Percentiles rank a stretch among this genome's conserved stretches.
Evolutionary conservation across 2,113 vertebrate species (phyloP).

Genomic region (Suricata suricatta): DNA sequence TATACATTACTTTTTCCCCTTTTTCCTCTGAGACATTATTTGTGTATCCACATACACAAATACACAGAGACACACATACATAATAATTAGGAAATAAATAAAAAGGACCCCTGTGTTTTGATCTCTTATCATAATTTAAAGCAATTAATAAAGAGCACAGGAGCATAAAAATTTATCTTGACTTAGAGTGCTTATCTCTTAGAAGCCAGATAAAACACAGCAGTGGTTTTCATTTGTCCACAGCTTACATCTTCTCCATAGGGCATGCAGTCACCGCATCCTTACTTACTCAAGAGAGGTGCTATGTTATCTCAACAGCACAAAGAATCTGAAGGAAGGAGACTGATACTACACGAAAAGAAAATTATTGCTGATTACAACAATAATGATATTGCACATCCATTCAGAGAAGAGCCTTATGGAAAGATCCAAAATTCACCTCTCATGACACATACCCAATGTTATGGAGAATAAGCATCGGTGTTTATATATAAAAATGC

Average conservation of each 20-base stretch:
- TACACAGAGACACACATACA: neutral
- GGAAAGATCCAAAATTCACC: neutral
- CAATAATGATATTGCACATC: neutral
- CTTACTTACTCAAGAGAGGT: neutral
- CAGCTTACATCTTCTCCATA: neutral
- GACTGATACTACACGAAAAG: neutral
- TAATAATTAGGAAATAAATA: slow-evolving; percentile 49
- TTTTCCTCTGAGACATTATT: neutral
- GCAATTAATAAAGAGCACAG: slow-evolving; percentile 48
- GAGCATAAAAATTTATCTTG: slow-evolving; percentile 31
- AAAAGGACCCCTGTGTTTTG: neutral
- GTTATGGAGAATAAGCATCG: neutral
- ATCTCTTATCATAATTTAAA: slow-evolving; percentile 59
- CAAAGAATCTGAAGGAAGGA: slow-evolving; percentile 22
- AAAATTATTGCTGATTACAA: neutral
- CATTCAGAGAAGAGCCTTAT: neutral
- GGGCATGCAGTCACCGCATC: neutral
- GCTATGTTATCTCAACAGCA: neutral
- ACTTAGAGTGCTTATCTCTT: slow-evolving; percentile 53
- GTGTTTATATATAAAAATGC: neutral
- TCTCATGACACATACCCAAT: neutral
- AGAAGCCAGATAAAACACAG: slow-evolving; percentile 53
- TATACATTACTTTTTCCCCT: neutral
- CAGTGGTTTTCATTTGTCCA: neutral
- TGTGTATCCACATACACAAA: neutral